phyloP scores from a whole-genome alignment of 2,797 vertebrate species.

The Anguilla anguilla region DNA sequence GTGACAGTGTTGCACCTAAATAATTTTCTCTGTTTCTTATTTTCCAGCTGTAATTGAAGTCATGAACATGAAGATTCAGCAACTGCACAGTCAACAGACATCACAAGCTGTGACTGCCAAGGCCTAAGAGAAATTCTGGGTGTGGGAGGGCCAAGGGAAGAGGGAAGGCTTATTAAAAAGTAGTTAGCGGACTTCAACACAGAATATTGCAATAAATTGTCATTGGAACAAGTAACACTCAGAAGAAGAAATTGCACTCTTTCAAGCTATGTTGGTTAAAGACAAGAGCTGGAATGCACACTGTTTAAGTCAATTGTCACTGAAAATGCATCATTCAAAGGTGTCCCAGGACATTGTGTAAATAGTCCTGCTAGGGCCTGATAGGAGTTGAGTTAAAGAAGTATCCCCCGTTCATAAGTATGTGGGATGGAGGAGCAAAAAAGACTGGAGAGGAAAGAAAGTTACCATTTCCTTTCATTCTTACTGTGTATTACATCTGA shows the following conservation, averaged over 20 bases:
- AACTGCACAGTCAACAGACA: conserved; percentile 80
- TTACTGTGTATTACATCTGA: too few relatives aligned
- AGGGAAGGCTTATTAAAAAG: neutral
- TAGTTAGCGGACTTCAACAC: neutral
- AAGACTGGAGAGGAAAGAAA: neutral
- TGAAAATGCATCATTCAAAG: neutral
- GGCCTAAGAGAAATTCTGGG: conserved; percentile 62
- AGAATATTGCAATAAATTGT: neutral
- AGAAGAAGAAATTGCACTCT: neutral
- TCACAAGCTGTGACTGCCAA: conserved; percentile 77
- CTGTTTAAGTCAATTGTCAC: neutral
- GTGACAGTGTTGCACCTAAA: neutral
- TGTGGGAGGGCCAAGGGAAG: neutral
- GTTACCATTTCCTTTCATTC: neutral
- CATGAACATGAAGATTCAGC: conserved; percentile 90
- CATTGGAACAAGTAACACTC: neutral
- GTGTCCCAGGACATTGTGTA: neutral
- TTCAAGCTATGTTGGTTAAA: neutral
- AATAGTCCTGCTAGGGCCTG: neutral
- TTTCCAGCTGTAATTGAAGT: conserved; percentile 86
- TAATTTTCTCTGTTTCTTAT: conserved; percentile 25
- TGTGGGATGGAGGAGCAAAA: neutral
- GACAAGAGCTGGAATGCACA: neutral
- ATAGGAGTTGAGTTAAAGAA: neutral
- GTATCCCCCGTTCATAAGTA: neutral